phyloP scores from a whole-genome alignment of 2,797 vertebrate genomes.

The Galagoides demidoff region DNA sequence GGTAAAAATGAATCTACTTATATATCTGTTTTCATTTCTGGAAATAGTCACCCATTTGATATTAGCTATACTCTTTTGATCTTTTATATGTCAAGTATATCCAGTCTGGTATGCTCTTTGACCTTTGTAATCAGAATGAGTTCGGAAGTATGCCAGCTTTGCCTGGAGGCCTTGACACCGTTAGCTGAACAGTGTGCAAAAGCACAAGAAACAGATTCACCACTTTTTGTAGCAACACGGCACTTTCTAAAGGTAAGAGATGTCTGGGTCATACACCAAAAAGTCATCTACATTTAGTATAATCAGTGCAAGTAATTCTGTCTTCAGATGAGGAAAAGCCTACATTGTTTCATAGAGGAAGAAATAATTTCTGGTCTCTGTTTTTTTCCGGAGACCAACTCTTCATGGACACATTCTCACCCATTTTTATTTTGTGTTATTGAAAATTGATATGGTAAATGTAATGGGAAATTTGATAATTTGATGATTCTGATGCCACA shows the following conservation, averaged over 20 bases:
- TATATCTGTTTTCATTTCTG: neutral
- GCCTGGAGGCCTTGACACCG: conserved; percentile 96
- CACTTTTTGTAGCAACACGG: conserved; percentile 96
- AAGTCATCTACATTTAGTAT: neutral
- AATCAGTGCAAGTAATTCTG: neutral
- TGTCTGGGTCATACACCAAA: neutral
- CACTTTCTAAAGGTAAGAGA: conserved; percentile 98
- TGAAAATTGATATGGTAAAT: neutral
- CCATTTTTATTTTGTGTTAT: neutral
- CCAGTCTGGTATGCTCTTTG: conserved; percentile 84
- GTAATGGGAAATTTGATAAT: neutral
- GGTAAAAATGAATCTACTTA: neutral
- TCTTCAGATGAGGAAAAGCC: neutral
- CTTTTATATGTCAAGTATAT: neutral
- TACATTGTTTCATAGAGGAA: neutral
- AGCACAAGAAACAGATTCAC: conserved; percentile 96
- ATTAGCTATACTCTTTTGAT: neutral
- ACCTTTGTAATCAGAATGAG: conserved; percentile 93
- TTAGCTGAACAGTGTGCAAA: conserved; percentile 98
- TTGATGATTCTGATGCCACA: neutral
- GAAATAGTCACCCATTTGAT: neutral
- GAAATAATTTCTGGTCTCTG: neutral
- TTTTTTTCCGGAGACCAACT: neutral
- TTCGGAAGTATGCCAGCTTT: conserved; percentile 98
- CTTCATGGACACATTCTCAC: neutral